Conservation (phyloP, 2,113 vertebrate genomes). For the Xenotilapia leptura region DNA sequence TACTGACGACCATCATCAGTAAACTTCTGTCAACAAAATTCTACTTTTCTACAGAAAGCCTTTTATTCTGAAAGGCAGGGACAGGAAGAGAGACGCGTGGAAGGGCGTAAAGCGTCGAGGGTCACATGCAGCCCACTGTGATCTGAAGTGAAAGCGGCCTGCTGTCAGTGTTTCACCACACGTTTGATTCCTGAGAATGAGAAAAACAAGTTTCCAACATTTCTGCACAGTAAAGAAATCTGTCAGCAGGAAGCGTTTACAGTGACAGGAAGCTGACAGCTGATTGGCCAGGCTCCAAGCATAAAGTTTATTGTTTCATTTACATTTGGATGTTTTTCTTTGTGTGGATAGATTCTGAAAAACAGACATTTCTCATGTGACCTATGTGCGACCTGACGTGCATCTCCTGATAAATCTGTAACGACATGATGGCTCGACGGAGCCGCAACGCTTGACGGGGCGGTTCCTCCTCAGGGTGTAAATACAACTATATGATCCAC, state of each 20-base stretch:
- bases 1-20: not conserved
- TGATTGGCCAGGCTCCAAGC: not conserved
- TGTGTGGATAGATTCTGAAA: not conserved
- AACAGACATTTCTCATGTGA: not conserved
- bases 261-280: not conserved
- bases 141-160: not conserved
- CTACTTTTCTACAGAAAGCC: not conserved
- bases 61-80: not conserved
- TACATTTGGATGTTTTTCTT: fast-evolving
- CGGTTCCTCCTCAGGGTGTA: fast-evolving
- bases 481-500: not conserved
- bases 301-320: not conserved
- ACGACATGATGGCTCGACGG: not conserved
- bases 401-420: not conserved
- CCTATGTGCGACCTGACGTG: not conserved
- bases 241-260: not conserved
- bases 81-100: not conserved
- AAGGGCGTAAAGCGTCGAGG: not conserved
- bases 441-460: not conserved
- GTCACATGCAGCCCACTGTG: fast-evolving
- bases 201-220: not conserved
- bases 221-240: not conserved
- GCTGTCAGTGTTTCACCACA: not conserved
- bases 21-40: not conserved
- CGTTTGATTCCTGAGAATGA: not conserved